Base-by-base conservation (phyloP, 92 coral and sea anemone genomes). In the Parazoanthus atlanticus region DNA sequence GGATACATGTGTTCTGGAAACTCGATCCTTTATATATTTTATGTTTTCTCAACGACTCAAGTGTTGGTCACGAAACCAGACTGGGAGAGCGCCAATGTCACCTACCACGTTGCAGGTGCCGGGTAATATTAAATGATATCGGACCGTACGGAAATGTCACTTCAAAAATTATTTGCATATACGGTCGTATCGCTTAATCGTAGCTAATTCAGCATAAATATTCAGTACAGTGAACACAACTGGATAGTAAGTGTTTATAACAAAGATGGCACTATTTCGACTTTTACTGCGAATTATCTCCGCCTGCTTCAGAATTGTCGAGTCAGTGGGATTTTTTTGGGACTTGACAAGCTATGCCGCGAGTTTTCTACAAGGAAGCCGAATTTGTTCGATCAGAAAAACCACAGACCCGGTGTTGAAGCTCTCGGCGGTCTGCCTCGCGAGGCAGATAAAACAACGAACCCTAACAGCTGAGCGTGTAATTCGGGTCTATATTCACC, bases 241-340 rank as follows among this genome's bases (percentile, higher is more conserved):
- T 52, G 58, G 2, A 43, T 43, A 43, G 36, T 19, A 74, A 74
- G 77, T 72, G 38, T 36, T 2, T 75, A n/a, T 29, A 61, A 8
- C 66, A 17, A 77, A 84, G 61, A 94, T 94, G 97, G 93, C 82
- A 12, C 9, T 94, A 30, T 66, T 88, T 58, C 92, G 90, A 21
- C 16, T 93, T 10, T 85, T 91, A 31, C 83, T 94, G 25, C 86
- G 78, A 8, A 1, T 93, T 23, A 32, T 91, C 16, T 93, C 94
- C 5, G 33, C 89, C 26, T 77, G 56, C 23, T 79, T 94, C 54
- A 93, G 88, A 86, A 72, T 83, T 46, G 12, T 94, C 32, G 89
- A 70, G 23, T 86, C 84, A 1, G 31, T 91, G 43, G 97, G 97
- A 52, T 86, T 94, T 81, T 74, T 94, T 23, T 88, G 90, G 95